A percentile compares a stretch with the other conserved stretches of the same genome.
phyloP scores from a whole-genome alignment of 2,113 vertebrate genomes.

The Vidua chalybeata region DNA sequence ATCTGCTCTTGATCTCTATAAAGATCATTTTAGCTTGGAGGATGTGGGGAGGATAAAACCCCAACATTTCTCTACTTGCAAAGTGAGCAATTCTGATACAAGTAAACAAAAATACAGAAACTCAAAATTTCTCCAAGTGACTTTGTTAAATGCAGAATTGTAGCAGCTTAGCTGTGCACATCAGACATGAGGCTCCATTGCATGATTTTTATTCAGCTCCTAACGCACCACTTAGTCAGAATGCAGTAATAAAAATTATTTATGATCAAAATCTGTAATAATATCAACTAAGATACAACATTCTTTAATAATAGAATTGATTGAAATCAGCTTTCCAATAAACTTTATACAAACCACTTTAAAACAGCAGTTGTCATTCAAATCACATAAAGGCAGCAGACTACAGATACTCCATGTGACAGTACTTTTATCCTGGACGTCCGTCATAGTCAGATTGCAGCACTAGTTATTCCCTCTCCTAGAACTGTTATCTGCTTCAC shows the following conservation, averaged over 20 bases:
- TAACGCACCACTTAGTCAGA: slow-evolving; percentile 41
- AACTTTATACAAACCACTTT: slow-evolving; percentile 69
- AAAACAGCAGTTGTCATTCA: slow-evolving; percentile 72
- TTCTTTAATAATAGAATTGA: slow-evolving; percentile 49
- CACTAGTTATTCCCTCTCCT: background rate
- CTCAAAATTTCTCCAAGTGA: background rate
- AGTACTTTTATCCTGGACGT: slow-evolving; percentile 27
- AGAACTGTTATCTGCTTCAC: background rate
- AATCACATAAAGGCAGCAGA: slow-evolving; percentile 16
- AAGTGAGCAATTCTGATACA: background rate
- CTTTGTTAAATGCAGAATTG: background rate
- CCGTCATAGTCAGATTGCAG: background rate
- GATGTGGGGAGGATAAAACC: background rate
- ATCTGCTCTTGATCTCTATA: background rate
- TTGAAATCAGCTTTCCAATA: slow-evolving; percentile 32
- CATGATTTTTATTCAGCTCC: slow-evolving; percentile 27
- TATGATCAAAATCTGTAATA: slow-evolving; percentile 61
- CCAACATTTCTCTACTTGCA: background rate
- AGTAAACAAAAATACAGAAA: background rate
- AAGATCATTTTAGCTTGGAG: background rate
- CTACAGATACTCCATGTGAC: slow-evolving; percentile 38
- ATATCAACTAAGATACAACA: slow-evolving; percentile 13
- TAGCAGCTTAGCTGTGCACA: background rate
- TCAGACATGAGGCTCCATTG: background rate
- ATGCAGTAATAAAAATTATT: slow-evolving; percentile 40